Percentiles rank a stretch among this genome's conserved stretches.
phyloP scores from a whole-genome alignment of 2,113 vertebrate genomes.

The Hippopotamus amphibius region DNA sequence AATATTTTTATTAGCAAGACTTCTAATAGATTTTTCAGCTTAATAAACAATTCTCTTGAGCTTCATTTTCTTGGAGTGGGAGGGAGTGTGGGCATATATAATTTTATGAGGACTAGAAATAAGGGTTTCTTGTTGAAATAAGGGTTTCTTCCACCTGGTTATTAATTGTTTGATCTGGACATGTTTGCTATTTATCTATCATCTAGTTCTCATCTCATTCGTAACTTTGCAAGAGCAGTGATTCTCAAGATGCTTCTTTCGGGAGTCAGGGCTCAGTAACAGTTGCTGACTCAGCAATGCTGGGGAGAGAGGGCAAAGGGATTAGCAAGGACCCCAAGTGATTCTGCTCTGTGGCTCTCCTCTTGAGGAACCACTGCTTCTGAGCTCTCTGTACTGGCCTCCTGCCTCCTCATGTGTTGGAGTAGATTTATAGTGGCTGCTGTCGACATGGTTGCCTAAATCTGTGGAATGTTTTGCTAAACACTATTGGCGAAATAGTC shows the following conservation, averaged over 20 bases:
- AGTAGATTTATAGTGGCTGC: slow-evolving; percentile 69
- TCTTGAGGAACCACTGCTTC: not conserved
- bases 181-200: not conserved
- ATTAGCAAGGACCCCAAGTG: not conserved
- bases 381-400: not conserved
- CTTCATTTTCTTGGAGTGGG: not conserved
- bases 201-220: not conserved
- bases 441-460: slow-evolving; percentile 57
- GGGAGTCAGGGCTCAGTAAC: not conserved
- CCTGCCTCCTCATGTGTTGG: not conserved
- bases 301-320: accelerated
- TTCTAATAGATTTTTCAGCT: not conserved
- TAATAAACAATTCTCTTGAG: slow-evolving; percentile 9
- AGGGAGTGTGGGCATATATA: not conserved
- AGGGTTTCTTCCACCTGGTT: not conserved
- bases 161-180: not conserved
- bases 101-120: not conserved
- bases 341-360: not conserved
- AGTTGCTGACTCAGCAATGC: not conserved
- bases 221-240: not conserved
- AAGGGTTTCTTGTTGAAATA: not conserved
- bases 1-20: slow-evolving; percentile 49
- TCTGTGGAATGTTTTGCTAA: slow-evolving; percentile 72
- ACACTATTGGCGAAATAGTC: slow-evolving; percentile 1
- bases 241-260: not conserved